phyloP scores from a whole-genome alignment of 2,888 invertebrate species.

The Congeria kusceri region DNA sequence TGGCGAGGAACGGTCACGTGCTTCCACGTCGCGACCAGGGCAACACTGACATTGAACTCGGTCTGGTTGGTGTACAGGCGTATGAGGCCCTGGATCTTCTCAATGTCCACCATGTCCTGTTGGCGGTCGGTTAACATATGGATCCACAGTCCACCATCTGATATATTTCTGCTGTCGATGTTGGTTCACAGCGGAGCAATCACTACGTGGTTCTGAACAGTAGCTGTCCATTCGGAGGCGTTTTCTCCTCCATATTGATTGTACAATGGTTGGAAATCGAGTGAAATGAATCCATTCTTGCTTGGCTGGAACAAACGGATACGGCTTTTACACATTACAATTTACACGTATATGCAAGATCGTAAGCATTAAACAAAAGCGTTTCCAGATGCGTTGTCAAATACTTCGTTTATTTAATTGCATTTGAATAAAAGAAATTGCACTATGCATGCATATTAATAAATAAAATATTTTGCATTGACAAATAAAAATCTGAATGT shows the following conservation, averaged over 20 bases:
- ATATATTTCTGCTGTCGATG: background rate
- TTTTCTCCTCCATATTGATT: background rate
- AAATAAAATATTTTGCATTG: too few relatives aligned
- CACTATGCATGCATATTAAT: too few relatives aligned
- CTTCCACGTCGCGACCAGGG: background rate
- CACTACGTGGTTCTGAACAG: background rate
- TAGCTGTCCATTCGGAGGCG: background rate
- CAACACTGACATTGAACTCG: constrained; percentile 7
- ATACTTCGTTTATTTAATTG: too few relatives aligned
- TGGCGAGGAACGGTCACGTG: background rate
- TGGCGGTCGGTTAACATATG: background rate
- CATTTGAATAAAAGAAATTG: too few relatives aligned
- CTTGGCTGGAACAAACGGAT: background rate
- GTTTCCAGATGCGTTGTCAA: too few relatives aligned
- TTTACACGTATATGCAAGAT: too few relatives aligned
- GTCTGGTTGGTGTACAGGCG: background rate
- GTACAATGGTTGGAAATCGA: background rate
- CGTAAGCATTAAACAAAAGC: too few relatives aligned
- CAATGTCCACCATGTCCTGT: background rate
- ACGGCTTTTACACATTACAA: too few relatives aligned
- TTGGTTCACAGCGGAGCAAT: background rate
- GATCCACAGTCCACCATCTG: background rate
- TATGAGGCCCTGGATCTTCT: background rate
- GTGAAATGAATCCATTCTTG: background rate
- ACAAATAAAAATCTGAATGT: too few relatives aligned